Percentiles rank a stretch among this genome's conserved stretches.
phyloP scores from a whole-genome alignment of 1,140 invertebrate species.

The Sogatella furcifera region DNA sequence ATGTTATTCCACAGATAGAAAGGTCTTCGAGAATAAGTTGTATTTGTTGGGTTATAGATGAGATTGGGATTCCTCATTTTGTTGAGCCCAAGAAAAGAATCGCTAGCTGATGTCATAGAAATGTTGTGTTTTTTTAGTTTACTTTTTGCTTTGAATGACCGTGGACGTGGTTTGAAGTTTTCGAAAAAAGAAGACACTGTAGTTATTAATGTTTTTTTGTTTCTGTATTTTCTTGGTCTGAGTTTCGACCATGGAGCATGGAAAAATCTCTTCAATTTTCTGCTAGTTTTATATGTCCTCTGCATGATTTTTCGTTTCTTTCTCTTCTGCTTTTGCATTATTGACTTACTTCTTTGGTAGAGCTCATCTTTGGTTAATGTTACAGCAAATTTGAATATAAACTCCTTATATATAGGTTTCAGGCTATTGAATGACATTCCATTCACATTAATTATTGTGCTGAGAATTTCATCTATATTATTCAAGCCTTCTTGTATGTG shows the following conservation, averaged over 20 bases:
- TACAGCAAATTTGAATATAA: slow-evolving; percentile 71
- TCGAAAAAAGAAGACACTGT: slow-evolving; percentile 30
- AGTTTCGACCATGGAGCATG: slow-evolving; percentile 37
- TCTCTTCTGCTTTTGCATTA: slow-evolving; percentile 73
- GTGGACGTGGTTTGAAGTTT: background rate
- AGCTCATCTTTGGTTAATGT: slow-evolving; percentile 82
- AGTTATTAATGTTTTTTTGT: slow-evolving; percentile 36
- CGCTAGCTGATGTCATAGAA: background rate
- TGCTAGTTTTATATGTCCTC: slow-evolving; percentile 29
- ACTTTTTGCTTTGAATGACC: background rate
- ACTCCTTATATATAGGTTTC: slow-evolving; percentile 83
- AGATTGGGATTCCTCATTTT: background rate
- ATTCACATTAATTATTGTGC: slow-evolving; percentile 76
- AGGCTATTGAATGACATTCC: slow-evolving; percentile 88
- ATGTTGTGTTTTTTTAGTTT: background rate
- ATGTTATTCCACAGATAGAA: background rate
- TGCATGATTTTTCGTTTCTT: slow-evolving; percentile 30
- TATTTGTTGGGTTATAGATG: too few relatives aligned
- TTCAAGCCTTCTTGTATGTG: slow-evolving; percentile 73
- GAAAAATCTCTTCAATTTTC: slow-evolving; percentile 41
- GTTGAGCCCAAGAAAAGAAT: background rate
- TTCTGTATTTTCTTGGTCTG: slow-evolving; percentile 25
- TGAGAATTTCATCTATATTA: slow-evolving; percentile 77
- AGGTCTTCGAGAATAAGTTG: background rate
- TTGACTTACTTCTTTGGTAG: slow-evolving; percentile 76